Conservation (phyloP, 2,888 invertebrate genomes). For the Steinernema carpocapsae region DNA sequence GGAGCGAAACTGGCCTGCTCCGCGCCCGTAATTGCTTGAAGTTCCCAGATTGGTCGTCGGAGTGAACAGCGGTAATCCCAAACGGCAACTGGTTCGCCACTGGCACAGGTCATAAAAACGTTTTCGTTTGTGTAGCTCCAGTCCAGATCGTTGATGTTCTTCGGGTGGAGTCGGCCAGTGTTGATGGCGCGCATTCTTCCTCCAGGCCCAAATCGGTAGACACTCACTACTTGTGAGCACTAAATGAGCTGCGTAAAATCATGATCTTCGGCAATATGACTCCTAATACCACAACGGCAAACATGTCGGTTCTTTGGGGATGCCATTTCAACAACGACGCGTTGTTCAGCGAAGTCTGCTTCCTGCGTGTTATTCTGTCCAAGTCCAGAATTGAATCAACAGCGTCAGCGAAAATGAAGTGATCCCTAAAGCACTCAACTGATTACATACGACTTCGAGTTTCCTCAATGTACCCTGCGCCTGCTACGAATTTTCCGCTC, state of each 20-base stretch:
- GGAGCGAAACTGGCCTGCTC: constrained; percentile 23
- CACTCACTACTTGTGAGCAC: constrained; percentile 8
- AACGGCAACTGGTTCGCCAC: constrained; percentile 11
- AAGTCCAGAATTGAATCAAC: constrained; percentile 15
- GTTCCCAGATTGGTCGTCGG: background rate
- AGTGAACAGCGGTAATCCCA: constrained; percentile 13
- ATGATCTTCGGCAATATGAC: background rate
- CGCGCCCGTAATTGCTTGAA: constrained; percentile 14
- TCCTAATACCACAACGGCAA: background rate
- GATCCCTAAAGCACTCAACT: background rate
- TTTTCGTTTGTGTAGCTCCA: constrained; percentile 25
- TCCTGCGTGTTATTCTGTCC: background rate
- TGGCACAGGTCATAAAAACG: constrained; percentile 19
- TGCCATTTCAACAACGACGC: constrained; percentile 23
- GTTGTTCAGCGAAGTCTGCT: background rate
- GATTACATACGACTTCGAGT: background rate
- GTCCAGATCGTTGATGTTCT: constrained; percentile 20
- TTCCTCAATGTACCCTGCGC: constrained; percentile 8
- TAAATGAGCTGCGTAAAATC: background rate
- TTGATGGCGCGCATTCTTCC: constrained; percentile 1
- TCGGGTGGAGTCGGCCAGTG: constrained; percentile 10
- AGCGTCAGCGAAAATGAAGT: constrained; percentile 13
- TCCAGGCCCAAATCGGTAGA: background rate
- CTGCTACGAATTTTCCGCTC: constrained; percentile 1
- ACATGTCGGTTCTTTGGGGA: background rate